Base-by-base conservation (phyloP, 2,113 vertebrate species). In the Pholis gunnellus region DNA sequence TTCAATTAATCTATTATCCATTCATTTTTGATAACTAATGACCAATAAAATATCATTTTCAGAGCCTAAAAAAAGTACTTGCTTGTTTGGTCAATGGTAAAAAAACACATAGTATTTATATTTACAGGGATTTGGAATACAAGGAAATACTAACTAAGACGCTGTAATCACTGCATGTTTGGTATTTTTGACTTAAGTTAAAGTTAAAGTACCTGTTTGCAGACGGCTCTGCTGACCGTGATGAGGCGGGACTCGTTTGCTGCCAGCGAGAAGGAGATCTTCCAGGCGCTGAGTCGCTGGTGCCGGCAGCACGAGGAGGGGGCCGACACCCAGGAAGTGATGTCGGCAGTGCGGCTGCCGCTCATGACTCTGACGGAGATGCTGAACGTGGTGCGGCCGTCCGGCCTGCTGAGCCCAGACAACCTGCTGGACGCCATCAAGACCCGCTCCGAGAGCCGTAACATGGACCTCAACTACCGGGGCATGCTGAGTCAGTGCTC, bases 401-500 rank as follows among this genome's bases (percentile, higher is more conserved):
- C 98, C 0, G 96, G 96, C 52, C 93, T 99, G 4, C 88, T 99
- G 89, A 98, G 96, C 87, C 97, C 98, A 0, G 98, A 99, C 76
- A 95, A 98, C 85, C 97, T 99, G 91, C 94, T 99, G 78, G 98
- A 99, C 85, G 98, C 98, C 88, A 99, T 99, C 87, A 99, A 99
- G 96, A 96, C 96, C 31, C 97, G 98, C 68, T 99, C 98, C 0
- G 98, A 99, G 94, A 98, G 98, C 94, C 96, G 98, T 20, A 97
- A 99, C 92, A 99, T 99, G 98, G 98, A 99, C 90, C 97, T 99
- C 15, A 99, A 98, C 96, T 99, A 99, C 77, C 96, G 98, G 48
- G 98, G 98, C 88, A 98, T 99, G 97, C 96, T 99, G 78, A 96
- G 98, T 99, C 80, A 95, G 97, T 94, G 72, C 48, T 68, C n/a